These are phyloP conservation scores for Poeciliopsis presidionis DNA, from an alignment of 2,797 vertebrate genomes.

Conservation along the genomic window DNA sequence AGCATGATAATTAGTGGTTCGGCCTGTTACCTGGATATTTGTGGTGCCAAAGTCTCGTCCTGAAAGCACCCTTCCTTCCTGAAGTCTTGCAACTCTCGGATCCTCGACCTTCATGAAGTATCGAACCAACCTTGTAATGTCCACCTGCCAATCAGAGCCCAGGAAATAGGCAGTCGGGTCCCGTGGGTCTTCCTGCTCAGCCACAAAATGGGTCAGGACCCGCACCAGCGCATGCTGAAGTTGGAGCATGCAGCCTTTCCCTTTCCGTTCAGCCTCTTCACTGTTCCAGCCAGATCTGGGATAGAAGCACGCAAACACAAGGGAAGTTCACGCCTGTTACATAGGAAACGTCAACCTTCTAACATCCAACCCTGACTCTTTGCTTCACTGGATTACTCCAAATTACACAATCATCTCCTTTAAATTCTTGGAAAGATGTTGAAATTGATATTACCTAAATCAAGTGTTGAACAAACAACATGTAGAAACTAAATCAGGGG, in stretches of 20 bases:
- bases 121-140: conserved; percentile 88
- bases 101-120: conserved; percentile 95
- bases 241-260: conserved; percentile 89
- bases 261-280: conserved; percentile 87
- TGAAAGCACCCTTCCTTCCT: conserved; percentile 85
- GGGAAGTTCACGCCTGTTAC: conserved; percentile 50
- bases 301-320: conserved; percentile 41
- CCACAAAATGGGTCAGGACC: conserved; percentile 90
- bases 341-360: conserved; percentile 33
- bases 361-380: conserved; percentile 55
- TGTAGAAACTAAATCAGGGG: conserved; percentile 10
- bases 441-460: conserved; percentile 31
- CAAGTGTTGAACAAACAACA: conserved; percentile 20
- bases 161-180: conserved; percentile 84
- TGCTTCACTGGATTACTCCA: conserved; percentile 69
- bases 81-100: conserved; percentile 85
- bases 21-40: conserved; percentile 85
- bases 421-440: conserved; percentile 53
- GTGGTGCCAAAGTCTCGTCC: conserved; percentile 92
- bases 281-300: conserved; percentile 87
- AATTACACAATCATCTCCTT: conserved; percentile 53
- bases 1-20: neutral
- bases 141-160: conserved; percentile 93
- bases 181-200: conserved; percentile 80
- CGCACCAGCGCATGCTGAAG: conserved; percentile 90